Conservation (phyloP, 1,140 invertebrate genomes). For the Drosophila sulfurigaster region DNA sequence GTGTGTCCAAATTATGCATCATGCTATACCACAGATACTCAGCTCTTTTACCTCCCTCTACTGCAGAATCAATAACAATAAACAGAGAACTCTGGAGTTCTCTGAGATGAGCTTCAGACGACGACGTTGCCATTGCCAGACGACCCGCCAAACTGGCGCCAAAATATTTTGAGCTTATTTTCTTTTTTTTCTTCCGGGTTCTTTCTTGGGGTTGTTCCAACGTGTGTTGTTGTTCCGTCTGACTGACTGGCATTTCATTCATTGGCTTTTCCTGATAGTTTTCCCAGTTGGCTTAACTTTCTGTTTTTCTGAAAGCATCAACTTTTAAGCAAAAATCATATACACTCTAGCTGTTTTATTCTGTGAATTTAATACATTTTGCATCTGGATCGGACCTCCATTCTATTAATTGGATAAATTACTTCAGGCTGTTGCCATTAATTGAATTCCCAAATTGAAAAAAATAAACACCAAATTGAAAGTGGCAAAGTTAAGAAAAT, state of each 20-base stretch:
- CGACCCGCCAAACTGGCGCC: conserved; percentile 67
- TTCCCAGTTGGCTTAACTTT: conserved; percentile 39
- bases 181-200: conserved; percentile 41
- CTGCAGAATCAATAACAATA: conserved; percentile 69
- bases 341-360: background rate
- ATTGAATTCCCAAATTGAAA: conserved; percentile 22
- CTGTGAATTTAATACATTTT: background rate
- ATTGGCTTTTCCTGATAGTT: conserved; percentile 47
- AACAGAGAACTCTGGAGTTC: conserved; percentile 43
- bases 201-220: conserved; percentile 39
- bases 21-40: conserved; percentile 30
- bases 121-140: conserved; percentile 45
- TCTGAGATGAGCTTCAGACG: conserved; percentile 59
- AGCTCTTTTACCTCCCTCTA: conserved; percentile 29
- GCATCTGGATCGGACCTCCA: background rate
- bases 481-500: conserved; percentile 12
- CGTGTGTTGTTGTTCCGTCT: conserved; percentile 50
- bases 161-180: conserved; percentile 54
- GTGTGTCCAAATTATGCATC: conserved; percentile 69
- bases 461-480: conserved; percentile 5
- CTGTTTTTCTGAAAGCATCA: conserved; percentile 14
- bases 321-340: background rate
- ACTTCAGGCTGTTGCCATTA: conserved; percentile 19
- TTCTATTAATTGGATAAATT: conserved; percentile 24
- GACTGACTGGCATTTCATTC: conserved; percentile 43